phyloP scores from a whole-genome alignment of 1,140 invertebrate genomes.

The Drosophila kikkawai region DNA sequence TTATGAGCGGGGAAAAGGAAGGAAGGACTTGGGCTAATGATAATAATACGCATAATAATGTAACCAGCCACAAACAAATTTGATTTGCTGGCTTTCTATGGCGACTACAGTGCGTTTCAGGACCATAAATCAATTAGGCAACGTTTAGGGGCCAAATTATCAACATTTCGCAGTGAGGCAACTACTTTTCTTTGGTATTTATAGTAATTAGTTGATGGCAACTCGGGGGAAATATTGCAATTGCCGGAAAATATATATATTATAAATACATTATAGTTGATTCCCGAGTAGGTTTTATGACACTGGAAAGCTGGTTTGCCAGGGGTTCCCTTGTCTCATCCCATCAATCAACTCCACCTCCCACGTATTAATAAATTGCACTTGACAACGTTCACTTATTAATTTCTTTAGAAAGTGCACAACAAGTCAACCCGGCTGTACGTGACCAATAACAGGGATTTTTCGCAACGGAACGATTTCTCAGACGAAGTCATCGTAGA shows the following conservation, averaged over 20 bases:
- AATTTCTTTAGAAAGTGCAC: constrained; percentile 78
- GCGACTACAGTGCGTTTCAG: constrained; percentile 50
- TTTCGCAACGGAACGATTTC: constrained; percentile 35
- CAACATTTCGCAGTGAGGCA: constrained; percentile 5
- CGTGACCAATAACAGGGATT: constrained; percentile 80
- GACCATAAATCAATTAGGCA: constrained; percentile 46
- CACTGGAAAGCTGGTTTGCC: no score
- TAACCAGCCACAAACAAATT: constrained; percentile 54
- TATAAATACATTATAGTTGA: background rate
- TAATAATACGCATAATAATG: constrained; percentile 57
- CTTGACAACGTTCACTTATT: constrained; percentile 78
- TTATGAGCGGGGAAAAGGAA: constrained; percentile 37
- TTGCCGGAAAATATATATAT: background rate
- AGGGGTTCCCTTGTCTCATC: background rate
- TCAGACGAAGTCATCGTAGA: constrained; percentile 67
- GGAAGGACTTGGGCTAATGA: constrained; percentile 53
- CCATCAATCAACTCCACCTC: constrained; percentile 15
- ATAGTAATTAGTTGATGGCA: constrained; percentile 18
- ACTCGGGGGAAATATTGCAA: background rate
- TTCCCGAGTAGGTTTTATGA: background rate
- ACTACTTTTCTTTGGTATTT: background rate
- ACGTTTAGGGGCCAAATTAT: constrained; percentile 30
- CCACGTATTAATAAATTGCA: constrained; percentile 73
- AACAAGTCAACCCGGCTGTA: constrained; percentile 71
- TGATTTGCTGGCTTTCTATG: constrained; percentile 45